Evolutionary conservation across 2,888 invertebrate genomes (phyloP).

Genomic region (Alloscopus bannaensis): DNA sequence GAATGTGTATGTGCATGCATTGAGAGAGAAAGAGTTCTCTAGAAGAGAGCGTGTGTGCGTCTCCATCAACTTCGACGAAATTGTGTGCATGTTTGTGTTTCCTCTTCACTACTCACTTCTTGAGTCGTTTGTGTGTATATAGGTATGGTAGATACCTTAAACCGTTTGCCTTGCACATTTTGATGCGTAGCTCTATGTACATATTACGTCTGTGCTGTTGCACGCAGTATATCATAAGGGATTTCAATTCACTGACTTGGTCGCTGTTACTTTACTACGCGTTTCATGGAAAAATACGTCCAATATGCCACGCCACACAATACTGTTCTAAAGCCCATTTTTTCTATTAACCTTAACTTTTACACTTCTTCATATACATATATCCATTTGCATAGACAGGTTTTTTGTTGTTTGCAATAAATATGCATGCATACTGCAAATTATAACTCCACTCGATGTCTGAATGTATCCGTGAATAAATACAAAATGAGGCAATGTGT

Average conservation of each 20-base stretch:
- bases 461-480: conserved; percentile 1
- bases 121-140: neutral
- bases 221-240: neutral
- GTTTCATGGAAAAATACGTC: neutral
- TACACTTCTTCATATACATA: conserved; percentile 7
- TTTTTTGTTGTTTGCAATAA: no score
- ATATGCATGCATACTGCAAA: conserved; percentile 7
- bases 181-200: neutral
- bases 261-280: neutral
- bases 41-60: neutral
- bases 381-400: neutral
- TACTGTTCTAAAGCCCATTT: no score
- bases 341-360: neutral
- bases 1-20: neutral
- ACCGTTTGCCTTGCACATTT: neutral
- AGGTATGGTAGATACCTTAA: neutral
- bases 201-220: neutral
- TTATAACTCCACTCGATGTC: conserved; percentile 4
- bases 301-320: neutral
- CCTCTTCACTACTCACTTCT: neutral
- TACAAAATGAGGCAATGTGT: no score
- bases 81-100: neutral
- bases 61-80: neutral
- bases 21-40: neutral
- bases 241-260: neutral